Evolutionary conservation across 2,113 vertebrate species (phyloP).

Genomic region (Synodontis membranacea): DNA sequence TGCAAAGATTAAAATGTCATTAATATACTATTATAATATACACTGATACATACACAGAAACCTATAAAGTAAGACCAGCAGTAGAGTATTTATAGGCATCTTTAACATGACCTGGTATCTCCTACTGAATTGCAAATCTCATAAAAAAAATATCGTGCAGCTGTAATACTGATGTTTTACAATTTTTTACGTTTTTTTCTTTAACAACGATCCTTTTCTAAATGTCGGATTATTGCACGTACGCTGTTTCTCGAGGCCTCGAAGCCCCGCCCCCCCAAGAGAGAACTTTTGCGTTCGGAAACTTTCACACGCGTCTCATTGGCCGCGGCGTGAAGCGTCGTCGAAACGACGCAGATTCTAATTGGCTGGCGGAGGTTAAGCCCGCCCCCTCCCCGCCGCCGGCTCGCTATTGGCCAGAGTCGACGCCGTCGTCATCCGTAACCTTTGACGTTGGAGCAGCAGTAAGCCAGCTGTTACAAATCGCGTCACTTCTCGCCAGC

Average conservation of each 20-base stretch:
- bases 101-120: too few species aligned
- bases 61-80: too few species aligned
- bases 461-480: constrained; percentile 72
- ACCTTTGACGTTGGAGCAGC: constrained; percentile 63
- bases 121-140: too few species aligned
- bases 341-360: neutral
- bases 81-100: too few species aligned
- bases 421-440: constrained; percentile 59
- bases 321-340: constrained; percentile 24
- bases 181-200: too few species aligned
- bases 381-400: constrained; percentile 27
- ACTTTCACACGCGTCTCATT: constrained; percentile 45
- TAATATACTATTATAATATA: too few species aligned
- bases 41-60: too few species aligned
- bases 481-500: constrained; percentile 90
- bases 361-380: constrained; percentile 13
- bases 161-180: too few species aligned
- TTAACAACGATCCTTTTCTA: too few species aligned
- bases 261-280: constrained; percentile 6
- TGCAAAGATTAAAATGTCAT: too few species aligned
- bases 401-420: constrained; percentile 45
- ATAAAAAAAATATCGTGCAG: too few species aligned
- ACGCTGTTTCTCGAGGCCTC: neutral
- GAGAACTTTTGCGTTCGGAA: constrained; percentile 39
- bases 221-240: neutral